Base-by-base conservation (phyloP, 2,113 vertebrate species). In the Nesogale talazaci region DNA sequence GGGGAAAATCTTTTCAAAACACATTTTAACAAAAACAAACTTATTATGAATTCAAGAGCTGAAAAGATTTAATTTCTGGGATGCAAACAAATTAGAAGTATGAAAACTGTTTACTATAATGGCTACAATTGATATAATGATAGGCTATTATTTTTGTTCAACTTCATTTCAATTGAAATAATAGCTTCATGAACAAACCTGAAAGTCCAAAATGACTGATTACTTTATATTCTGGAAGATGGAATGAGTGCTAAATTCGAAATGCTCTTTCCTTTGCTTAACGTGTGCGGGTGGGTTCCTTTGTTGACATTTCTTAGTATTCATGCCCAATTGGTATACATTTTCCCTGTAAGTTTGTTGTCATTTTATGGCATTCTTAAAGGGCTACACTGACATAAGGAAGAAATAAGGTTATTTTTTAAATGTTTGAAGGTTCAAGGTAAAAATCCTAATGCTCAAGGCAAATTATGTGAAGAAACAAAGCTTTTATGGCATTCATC, bases 61-160 rank as follows among this genome's bases (percentile, higher is more conserved):
- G 61, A 94, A 96, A 65, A 76, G 63, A 89, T 83, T 93, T 85
- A 72, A 92, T 82, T 93, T 94, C 81, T 65, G 82, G 6, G 63
- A 89, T 42, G 63, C 67, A 95, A 95, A 88, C 85, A 95, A 85
- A 95, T 94, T 85, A 94, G 96, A 77, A 83, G 15, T 78, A 69
- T 86, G 76, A 95, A 90, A 95, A 95, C 34, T 77, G 70, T 91
- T 94, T 91, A 67, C 75, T 76, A 2, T 78, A 88, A 94, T 79
- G 56, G 57, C 75, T 88, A 80, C 34, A 95, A 84, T 10, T 93
- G 74, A 81, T 88, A 40, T 85, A 84, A 94, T 89, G 42, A 89
- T 70, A 46, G 82, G 63, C 52, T 91, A 76, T 89, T 96, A 82
- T 82, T 94, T 91, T 78, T 76, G 65, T 77, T 92, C 86, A 86